Conservation (phyloP, 2,888 invertebrate species). For the Melieria crassipennis region DNA sequence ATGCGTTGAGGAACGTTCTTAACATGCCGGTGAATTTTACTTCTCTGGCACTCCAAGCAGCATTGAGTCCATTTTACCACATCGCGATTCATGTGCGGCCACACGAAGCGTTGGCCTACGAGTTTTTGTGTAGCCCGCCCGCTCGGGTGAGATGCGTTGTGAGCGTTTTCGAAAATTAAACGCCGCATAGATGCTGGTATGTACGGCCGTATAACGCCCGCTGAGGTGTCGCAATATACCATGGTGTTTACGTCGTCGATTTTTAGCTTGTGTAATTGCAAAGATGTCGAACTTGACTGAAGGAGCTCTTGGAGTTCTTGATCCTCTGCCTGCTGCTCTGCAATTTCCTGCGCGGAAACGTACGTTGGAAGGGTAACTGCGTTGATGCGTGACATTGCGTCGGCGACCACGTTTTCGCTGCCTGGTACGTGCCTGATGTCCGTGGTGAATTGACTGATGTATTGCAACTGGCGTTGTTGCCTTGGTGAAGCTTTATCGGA, state of each 20-base stretch:
- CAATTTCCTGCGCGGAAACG: conserved; percentile 27
- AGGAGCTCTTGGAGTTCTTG: conserved; percentile 25
- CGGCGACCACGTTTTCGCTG: conserved; percentile 28
- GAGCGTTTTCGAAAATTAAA: background rate
- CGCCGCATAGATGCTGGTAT: no score
- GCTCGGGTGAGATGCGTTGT: conserved; percentile 1
- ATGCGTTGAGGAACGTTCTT: conserved; percentile 19
- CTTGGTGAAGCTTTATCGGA: conserved; percentile 36
- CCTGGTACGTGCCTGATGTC: conserved; percentile 35
- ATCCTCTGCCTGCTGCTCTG: conserved; percentile 31
- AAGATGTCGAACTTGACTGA: conserved; percentile 26
- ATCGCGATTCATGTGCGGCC: conserved; percentile 39
- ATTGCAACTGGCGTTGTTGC: conserved; percentile 37
- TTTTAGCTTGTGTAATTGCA: conserved; percentile 27
- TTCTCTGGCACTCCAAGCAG: conserved; percentile 32
- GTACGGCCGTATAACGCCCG: conserved; percentile 27
- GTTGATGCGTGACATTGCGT: no score
- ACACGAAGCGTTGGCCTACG: conserved; percentile 28
- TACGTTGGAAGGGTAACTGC: conserved; percentile 18
- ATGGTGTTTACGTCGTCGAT: conserved; percentile 18
- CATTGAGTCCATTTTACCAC: conserved; percentile 21
- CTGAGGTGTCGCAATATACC: conserved; percentile 36
- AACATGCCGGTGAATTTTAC: conserved; percentile 28
- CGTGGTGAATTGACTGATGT: conserved; percentile 37
- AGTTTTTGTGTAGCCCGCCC: conserved; percentile 30